phyloP scores from a whole-genome alignment of 2,888 invertebrate species.

The Agrotis puta region DNA sequence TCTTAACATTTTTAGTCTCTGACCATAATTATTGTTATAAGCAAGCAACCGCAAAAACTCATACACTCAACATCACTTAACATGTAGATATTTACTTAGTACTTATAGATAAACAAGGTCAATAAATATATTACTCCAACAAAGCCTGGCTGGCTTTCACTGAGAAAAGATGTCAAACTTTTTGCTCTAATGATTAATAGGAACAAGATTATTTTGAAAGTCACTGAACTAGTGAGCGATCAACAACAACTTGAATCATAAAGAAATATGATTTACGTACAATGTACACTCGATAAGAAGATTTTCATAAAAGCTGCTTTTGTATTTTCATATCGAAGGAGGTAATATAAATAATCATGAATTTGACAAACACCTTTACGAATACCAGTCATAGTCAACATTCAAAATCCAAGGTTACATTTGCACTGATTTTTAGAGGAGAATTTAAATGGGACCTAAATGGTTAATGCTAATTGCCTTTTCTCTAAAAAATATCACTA shows the following conservation, averaged over 20 bases:
- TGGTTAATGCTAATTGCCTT: neutral
- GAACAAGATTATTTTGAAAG: slow-evolving; percentile 50
- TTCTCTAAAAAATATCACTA: neutral
- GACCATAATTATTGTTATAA: neutral
- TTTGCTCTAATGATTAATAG: slow-evolving; percentile 47
- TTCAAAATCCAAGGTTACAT: too few relatives aligned
- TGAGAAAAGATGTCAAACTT: slow-evolving; percentile 51
- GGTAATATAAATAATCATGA: too few relatives aligned
- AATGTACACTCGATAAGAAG: neutral
- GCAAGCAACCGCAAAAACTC: neutral
- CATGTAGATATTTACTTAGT: slow-evolving; percentile 1
- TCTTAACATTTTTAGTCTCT: neutral
- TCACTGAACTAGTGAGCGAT: slow-evolving; percentile 40
- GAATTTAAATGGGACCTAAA: too few relatives aligned
- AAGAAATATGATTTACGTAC: neutral
- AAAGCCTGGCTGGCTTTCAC: slow-evolving; percentile 58
- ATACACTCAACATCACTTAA: neutral
- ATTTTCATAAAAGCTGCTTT: neutral
- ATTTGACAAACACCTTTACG: neutral
- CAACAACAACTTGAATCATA: slow-evolving; percentile 12
- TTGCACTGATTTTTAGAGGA: too few relatives aligned
- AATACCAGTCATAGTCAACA: neutral
- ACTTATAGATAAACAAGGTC: slow-evolving; percentile 45
- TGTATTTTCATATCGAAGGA: too few relatives aligned
- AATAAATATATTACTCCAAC: slow-evolving; percentile 41